Base-by-base conservation (phyloP, 1,140 invertebrate species). In the Oedothorax gibbosus region DNA sequence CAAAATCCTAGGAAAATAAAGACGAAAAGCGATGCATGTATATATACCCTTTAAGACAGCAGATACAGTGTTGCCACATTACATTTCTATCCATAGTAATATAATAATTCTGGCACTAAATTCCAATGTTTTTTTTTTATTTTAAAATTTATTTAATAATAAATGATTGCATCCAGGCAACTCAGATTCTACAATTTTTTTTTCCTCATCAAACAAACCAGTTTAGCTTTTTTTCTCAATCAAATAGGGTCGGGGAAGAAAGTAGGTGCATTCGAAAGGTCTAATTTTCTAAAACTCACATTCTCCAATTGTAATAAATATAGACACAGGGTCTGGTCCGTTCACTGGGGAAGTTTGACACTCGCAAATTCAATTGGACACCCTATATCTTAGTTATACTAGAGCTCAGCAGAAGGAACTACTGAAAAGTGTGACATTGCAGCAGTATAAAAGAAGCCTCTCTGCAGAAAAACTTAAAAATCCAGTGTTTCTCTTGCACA, bases 151-250 rank as follows among this genome's bases (percentile, higher is more conserved):
- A 51, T 71, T 71, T 71, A 20, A 12, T 71, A 12, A 71, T 14
- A 15, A 15, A 66, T 73, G 66, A 71, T 71, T 84, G 71, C 71
- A 54, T 85, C 72, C 82, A 71, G 82, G 82, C 82, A 78, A 71
- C 73, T 85, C 35, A 14, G 35, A 9, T 80, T 35, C 35, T 35
- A 35, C 35, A 35, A 35, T 35, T 35, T 35, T 35, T 35, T 35
- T 85, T 75, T 85, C 76, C 82, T 66, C 60, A 49, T 78, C 72
- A 78, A 85, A 85, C 82, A 85, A 78, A 85, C 82, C 82, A 85
- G 60, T 84, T n/a, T 35, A 84, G 73, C 82, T 85, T 78, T 15
- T 62, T 62, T 18, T 62, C 57, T 62, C 18, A 62, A 62, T 15
- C 12, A 62, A 18, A 15, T 12, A 18, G 12, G 57, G 57, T 62